These are phyloP conservation scores for Tympanuchus pallidicinctus DNA, from an alignment of 2,113 vertebrate species.

Conservation along the genomic window DNA sequence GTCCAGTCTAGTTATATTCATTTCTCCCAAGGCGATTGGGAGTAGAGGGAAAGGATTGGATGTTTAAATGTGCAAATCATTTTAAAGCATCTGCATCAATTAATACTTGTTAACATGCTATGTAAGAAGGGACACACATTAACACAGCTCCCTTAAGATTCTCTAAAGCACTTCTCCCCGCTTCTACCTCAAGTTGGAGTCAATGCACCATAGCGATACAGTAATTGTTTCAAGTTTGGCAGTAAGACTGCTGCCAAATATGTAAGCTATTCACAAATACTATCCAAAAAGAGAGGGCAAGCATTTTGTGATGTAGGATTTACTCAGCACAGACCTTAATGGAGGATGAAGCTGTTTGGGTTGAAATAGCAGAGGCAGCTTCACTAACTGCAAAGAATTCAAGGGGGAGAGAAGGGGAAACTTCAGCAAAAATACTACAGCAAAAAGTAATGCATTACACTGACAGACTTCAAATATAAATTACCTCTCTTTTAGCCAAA, in stretches of 20 bases:
- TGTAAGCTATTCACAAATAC: constrained; percentile 24
- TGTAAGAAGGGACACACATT: neutral
- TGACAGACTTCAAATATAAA: constrained; percentile 35
- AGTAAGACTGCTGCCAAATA: constrained; percentile 15
- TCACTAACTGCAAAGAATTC: constrained; percentile 8
- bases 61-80: constrained; percentile 4
- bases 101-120: neutral
- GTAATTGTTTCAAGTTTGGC: constrained; percentile 12
- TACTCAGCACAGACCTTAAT: neutral
- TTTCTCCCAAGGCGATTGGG: constrained; percentile 38
- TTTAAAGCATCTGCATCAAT: constrained; percentile 8
- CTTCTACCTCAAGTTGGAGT: neutral
- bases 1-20: neutral
- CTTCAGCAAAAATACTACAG: constrained; percentile 18
- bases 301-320: constrained; percentile 26
- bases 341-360: neutral
- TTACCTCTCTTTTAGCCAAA: constrained; percentile 37
- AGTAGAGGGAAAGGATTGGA: neutral
- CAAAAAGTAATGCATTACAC: constrained; percentile 36
- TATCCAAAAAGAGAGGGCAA: neutral
- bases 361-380: constrained; percentile 1
- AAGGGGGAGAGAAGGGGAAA: neutral
- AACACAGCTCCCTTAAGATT: neutral
- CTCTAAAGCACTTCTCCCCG: neutral
- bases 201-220: neutral